These are phyloP conservation scores for Picus viridis DNA, from an alignment of 2,797 vertebrate species.

Conservation along the genomic window DNA sequence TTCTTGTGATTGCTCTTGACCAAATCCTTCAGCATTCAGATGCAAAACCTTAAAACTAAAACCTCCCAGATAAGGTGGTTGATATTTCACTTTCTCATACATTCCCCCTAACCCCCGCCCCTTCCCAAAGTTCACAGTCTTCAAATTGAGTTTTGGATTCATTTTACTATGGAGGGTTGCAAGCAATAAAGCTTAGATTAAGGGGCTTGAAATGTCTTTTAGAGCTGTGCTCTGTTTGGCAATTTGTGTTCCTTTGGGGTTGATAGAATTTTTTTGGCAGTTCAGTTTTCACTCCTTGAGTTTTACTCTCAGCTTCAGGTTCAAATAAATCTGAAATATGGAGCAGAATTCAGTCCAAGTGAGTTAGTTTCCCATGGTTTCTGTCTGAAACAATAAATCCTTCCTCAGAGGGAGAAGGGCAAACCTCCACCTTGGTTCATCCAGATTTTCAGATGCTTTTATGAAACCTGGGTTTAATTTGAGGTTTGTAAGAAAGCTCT, in stretches of 20 bases:
- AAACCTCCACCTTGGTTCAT: slow-evolving; percentile 31
- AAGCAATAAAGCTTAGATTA: slow-evolving; percentile 24
- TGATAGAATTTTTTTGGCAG: slow-evolving; percentile 34
- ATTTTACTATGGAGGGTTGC: neutral
- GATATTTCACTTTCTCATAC: neutral
- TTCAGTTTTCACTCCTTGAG: slow-evolving; percentile 22
- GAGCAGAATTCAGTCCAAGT: slow-evolving; percentile 34
- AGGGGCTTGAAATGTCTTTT: slow-evolving; percentile 4
- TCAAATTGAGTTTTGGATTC: neutral
- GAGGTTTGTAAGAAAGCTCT: neutral
- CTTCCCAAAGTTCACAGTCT: neutral
- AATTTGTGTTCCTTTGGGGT: slow-evolving; percentile 23
- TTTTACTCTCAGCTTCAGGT: slow-evolving; percentile 42
- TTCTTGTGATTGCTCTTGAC: neutral
- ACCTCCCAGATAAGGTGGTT: neutral
- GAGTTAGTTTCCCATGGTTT: slow-evolving; percentile 53
- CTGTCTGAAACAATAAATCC: slow-evolving; percentile 46
- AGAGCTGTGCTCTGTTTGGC: slow-evolving; percentile 4
- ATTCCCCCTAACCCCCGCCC: neutral
- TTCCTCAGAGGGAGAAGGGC: neutral
- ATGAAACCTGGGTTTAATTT: slow-evolving; percentile 44
- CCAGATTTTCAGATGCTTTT: slow-evolving; percentile 29
- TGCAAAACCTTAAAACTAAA: neutral
- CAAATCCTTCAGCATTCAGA: neutral
- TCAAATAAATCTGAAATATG: slow-evolving; percentile 40